Evolutionary conservation across 2,113 vertebrate genomes (phyloP).

Genomic region (Paradisaea rubra): DNA sequence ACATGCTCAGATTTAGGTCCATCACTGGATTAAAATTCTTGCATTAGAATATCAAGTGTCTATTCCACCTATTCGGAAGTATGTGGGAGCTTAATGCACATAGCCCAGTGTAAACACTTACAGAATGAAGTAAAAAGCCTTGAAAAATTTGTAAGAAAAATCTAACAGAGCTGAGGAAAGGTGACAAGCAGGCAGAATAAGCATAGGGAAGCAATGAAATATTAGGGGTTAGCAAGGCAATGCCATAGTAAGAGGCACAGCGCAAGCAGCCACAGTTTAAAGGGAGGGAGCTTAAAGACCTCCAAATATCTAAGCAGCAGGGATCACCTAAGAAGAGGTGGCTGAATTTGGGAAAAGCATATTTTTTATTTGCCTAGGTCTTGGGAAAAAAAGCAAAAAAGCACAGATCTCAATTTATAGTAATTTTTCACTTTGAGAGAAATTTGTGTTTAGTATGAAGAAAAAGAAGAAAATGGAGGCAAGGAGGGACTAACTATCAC

Average conservation of each 20-base stretch:
- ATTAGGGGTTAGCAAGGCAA: background rate
- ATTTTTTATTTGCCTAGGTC: background rate
- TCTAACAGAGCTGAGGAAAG: background rate
- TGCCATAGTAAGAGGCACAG: background rate
- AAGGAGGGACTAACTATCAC: background rate
- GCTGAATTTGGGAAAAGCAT: background rate
- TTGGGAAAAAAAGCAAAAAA: too few species aligned
- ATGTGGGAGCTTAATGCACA: background rate
- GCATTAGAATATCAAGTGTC: background rate
- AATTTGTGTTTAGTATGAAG: background rate
- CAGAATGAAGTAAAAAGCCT: background rate
- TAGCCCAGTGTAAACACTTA: background rate
- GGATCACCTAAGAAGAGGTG: background rate
- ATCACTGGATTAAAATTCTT: background rate
- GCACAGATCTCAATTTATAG: background rate
- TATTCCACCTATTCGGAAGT: background rate
- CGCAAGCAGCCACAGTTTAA: background rate
- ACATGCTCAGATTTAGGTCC: background rate
- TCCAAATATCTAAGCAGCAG: background rate
- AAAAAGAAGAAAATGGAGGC: background rate
- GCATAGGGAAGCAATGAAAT: background rate
- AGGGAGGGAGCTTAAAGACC: background rate
- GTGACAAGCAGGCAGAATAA: background rate
- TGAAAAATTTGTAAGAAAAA: background rate
- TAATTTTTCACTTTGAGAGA: background rate